Percentiles rank a stretch among this genome's conserved stretches.
Evolutionary conservation across 53 echinoderm and acorn worm genomes (phyloP).

Genomic region (Mesocentrotus franciscanus): DNA sequence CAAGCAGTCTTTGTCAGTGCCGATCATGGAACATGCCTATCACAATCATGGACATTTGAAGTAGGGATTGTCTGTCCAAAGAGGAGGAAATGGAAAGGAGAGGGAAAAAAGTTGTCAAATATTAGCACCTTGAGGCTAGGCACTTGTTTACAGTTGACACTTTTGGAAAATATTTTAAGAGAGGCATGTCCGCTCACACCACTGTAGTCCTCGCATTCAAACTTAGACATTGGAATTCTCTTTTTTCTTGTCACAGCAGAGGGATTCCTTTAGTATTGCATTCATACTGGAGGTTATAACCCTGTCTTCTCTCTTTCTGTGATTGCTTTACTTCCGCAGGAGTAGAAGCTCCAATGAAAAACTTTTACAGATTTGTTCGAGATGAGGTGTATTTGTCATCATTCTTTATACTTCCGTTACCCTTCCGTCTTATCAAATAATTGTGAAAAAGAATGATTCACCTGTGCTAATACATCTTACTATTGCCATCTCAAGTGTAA

Average conservation of each 20-base stretch:
- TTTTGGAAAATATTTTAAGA: constrained; percentile 59
- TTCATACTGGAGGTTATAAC: constrained; percentile 27
- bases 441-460: not conserved
- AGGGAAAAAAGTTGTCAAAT: constrained; percentile 45
- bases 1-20: constrained; percentile 27
- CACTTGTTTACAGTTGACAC: constrained; percentile 66
- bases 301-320: not conserved
- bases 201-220: not conserved
- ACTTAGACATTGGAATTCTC: constrained; percentile 38
- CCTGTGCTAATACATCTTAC: not conserved
- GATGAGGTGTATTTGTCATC: not conserved
- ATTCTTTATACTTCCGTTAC: not conserved
- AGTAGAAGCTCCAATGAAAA: not conserved
- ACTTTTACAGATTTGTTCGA: not conserved
- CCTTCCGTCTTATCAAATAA: not conserved
- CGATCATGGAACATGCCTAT: constrained; percentile 43
- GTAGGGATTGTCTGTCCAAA: not conserved
- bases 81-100: constrained; percentile 34
- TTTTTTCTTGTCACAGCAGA: not conserved
- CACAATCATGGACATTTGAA: constrained; percentile 1
- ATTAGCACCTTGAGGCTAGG: constrained; percentile 44
- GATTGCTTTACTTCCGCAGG: not conserved
- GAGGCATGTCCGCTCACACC: constrained; percentile 50
- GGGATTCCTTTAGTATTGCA: not conserved
- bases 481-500: not conserved